phyloP scores from a whole-genome alignment of 2,113 vertebrate genomes.

The Mastomys natalensis region DNA sequence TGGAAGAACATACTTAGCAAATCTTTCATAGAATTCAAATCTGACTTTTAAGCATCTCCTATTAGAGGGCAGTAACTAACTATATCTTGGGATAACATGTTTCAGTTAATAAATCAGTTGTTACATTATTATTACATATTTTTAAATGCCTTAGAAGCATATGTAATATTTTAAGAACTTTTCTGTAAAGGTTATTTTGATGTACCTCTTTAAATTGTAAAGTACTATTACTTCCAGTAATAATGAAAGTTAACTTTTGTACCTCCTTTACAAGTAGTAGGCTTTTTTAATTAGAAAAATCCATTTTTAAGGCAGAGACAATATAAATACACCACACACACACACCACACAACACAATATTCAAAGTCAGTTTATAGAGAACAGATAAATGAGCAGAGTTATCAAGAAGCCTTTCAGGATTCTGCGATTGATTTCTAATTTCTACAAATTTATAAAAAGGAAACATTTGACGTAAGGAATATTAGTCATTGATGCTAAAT shows the following conservation, averaged over 20 bases:
- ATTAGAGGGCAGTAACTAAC: background rate
- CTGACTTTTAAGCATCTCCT: background rate
- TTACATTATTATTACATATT: background rate
- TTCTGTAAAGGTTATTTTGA: background rate
- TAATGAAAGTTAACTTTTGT: background rate
- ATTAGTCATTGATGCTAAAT: background rate
- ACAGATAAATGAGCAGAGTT: constrained; percentile 22
- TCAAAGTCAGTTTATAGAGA: constrained; percentile 22
- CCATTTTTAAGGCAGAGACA: background rate
- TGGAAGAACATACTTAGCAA: background rate
- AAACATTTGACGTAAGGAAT: constrained; percentile 9
- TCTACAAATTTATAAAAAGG: constrained; percentile 1
- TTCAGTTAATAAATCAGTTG: constrained; percentile 15
- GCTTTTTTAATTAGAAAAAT: background rate
- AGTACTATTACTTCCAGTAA: background rate
- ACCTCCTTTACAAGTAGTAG: background rate
- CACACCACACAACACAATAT: too few relatives aligned
- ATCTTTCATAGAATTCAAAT: constrained; percentile 14
- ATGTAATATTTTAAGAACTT: background rate
- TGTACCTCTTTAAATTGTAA: constrained; percentile 15
- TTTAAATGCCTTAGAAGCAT: constrained; percentile 21
- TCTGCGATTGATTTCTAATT: background rate
- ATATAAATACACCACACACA: background rate
- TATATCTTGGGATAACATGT: background rate
- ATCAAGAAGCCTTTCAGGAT: constrained; percentile 8